phyloP scores from a whole-genome alignment of 1,140 invertebrate species.

The Drosophila sturtevanti region DNA sequence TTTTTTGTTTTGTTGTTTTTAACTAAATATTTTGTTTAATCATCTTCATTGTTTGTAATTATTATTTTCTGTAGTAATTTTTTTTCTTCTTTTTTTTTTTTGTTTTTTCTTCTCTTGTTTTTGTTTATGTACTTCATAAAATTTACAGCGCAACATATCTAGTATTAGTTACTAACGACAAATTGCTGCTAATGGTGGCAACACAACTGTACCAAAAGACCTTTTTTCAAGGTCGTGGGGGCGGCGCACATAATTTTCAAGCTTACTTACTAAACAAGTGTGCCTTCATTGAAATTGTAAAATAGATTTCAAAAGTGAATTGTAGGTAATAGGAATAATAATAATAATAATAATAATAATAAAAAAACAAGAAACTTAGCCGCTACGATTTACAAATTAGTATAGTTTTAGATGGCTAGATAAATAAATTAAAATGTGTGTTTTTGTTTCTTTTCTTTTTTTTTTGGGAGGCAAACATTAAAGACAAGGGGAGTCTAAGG shows the following conservation, averaged over 20 bases:
- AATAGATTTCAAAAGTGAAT: conserved; percentile 2
- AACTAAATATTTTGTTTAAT: conserved; percentile 36
- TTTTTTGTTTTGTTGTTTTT: conserved; percentile 30
- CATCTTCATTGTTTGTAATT: conserved; percentile 39
- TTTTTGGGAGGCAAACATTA: conserved; percentile 14
- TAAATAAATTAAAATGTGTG: conserved; percentile 65
- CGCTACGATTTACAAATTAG: conserved; percentile 53
- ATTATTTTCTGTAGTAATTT: conserved; percentile 17
- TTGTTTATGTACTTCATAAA: conserved; percentile 59
- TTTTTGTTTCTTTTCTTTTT: too few species aligned
- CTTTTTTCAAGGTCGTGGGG: conserved; percentile 15
- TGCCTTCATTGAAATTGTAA: conserved; percentile 16
- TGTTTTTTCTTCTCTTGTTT: conserved; percentile 30
- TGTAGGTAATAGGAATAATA: conserved; percentile 28
- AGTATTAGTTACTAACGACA: conserved; percentile 35
- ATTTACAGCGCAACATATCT: conserved; percentile 54
- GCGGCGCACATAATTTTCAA: not conserved
- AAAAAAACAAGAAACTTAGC: conserved; percentile 55
- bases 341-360: conserved; percentile 39
- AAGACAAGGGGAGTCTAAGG: not conserved
- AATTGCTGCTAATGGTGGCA: conserved; percentile 30
- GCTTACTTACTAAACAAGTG: conserved; percentile 22
- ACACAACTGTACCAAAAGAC: conserved; percentile 32
- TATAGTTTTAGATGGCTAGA: conserved; percentile 62
- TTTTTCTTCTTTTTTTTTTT: conserved; percentile 26